Evolutionary conservation across 2,797 vertebrate genomes (phyloP).

Genomic region (Triplophysa bombifrons): DNA sequence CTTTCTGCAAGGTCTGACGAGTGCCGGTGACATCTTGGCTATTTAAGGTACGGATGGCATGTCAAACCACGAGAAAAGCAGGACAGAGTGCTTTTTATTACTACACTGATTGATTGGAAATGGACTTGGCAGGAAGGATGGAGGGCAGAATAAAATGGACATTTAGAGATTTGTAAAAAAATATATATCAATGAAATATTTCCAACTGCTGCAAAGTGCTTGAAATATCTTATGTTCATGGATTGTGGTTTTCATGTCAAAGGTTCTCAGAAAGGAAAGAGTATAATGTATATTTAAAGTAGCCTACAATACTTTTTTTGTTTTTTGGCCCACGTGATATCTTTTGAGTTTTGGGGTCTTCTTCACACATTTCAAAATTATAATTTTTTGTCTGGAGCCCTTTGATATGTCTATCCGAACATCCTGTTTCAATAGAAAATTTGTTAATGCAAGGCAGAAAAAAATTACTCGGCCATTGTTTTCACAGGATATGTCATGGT

Average conservation of each 20-base stretch:
- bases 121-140: slow-evolving; percentile 43
- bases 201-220: neutral
- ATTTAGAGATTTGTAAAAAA: neutral
- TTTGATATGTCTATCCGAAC: too few species aligned
- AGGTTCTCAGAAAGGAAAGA: slow-evolving; percentile 10
- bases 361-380: too few species aligned
- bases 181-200: neutral
- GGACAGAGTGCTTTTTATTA: slow-evolving; percentile 53
- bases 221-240: neutral
- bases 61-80: slow-evolving; percentile 54
- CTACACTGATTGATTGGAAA: slow-evolving; percentile 48
- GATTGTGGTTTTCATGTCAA: neutral
- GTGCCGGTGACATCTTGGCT: slow-evolving; percentile 85
- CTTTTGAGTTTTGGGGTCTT: neutral
- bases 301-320: neutral
- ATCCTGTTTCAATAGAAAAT: too few species aligned
- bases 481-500: neutral
- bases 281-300: neutral
- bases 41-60: slow-evolving; percentile 75
- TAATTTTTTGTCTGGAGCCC: too few species aligned
- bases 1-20: slow-evolving; percentile 82
- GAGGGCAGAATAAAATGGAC: slow-evolving; percentile 3
- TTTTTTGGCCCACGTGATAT: neutral
- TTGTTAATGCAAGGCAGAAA: too few species aligned
- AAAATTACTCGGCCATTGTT: neutral